Percentiles rank a stretch among this genome's conserved stretches.
Conservation (phyloP, 2,888 invertebrate species). For the Aporophyla lueneburgensis region DNA sequence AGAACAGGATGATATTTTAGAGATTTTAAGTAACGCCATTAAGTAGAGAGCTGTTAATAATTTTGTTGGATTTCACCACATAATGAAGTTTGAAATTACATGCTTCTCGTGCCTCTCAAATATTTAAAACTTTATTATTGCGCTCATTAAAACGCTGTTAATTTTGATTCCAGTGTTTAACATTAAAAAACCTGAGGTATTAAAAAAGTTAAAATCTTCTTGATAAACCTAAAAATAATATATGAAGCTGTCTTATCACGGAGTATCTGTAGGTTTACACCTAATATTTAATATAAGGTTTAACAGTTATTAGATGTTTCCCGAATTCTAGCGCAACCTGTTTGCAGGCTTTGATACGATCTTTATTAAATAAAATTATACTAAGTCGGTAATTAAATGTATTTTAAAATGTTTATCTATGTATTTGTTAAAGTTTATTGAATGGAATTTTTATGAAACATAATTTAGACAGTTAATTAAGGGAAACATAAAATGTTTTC, state of each 20-base stretch:
- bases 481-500: background rate
- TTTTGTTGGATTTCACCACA: slow-evolving; percentile 76
- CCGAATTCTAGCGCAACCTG: slow-evolving; percentile 41
- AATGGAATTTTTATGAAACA: slow-evolving; percentile 9
- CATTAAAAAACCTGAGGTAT: slow-evolving; percentile 26
- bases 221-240: slow-evolving; percentile 31
- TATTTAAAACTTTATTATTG: slow-evolving; percentile 76
- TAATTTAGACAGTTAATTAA: background rate
- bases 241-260: slow-evolving; percentile 40
- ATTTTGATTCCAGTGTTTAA: slow-evolving; percentile 71
- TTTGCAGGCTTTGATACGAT: slow-evolving; percentile 53
- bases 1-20: slow-evolving; percentile 66
- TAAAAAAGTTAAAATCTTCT: slow-evolving; percentile 36
- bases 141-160: slow-evolving; percentile 79
- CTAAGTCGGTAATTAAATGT: slow-evolving; percentile 41
- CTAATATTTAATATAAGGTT: slow-evolving; percentile 40
- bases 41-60: slow-evolving; percentile 67
- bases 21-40: slow-evolving; percentile 64
- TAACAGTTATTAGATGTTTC: slow-evolving; percentile 34
- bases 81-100: slow-evolving; percentile 76
- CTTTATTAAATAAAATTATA: slow-evolving; percentile 43
- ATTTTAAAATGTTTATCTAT: slow-evolving; percentile 28
- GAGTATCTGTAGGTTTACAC: slow-evolving; percentile 44
- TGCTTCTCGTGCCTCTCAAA: slow-evolving; percentile 69
- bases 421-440: slow-evolving; percentile 18